Conservation (phyloP, 2,797 vertebrate species). For the Tokudaia muenninki region DNA sequence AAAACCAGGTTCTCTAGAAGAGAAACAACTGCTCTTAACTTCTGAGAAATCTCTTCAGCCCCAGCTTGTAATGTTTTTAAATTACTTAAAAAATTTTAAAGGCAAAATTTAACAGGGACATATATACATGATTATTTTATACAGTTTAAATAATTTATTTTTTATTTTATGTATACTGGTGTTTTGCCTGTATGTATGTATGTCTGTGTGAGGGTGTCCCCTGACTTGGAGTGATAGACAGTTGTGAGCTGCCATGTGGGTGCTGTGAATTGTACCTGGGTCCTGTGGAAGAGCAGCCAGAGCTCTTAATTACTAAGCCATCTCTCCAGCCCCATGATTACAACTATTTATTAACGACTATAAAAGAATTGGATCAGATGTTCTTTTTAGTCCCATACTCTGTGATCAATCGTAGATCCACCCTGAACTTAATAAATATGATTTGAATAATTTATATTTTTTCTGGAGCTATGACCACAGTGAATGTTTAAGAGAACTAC, state of each 20-base stretch:
- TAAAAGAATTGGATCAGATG: background rate
- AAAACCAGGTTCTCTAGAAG: background rate
- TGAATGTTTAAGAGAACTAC: constrained; percentile 56
- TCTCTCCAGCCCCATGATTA: background rate
- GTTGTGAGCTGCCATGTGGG: background rate
- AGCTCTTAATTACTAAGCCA: background rate
- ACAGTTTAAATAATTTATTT: background rate
- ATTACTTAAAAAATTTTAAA: background rate
- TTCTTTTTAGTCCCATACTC: background rate
- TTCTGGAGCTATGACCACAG: background rate
- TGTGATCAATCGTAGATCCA: constrained; percentile 43
- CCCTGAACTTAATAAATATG: background rate
- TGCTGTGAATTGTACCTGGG: background rate
- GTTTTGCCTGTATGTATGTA: background rate
- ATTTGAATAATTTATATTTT: background rate
- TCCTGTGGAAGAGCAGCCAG: background rate
- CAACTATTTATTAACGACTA: background rate
- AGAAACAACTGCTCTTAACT: background rate
- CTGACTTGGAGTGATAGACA: background rate
- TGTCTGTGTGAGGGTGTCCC: background rate
- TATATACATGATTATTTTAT: constrained; percentile 24
- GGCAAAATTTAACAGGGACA: background rate
- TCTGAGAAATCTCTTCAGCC: background rate
- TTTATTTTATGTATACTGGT: background rate
- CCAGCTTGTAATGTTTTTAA: background rate